Conservation (phyloP, 2,113 vertebrate genomes). For the Mus musculus region DNA sequence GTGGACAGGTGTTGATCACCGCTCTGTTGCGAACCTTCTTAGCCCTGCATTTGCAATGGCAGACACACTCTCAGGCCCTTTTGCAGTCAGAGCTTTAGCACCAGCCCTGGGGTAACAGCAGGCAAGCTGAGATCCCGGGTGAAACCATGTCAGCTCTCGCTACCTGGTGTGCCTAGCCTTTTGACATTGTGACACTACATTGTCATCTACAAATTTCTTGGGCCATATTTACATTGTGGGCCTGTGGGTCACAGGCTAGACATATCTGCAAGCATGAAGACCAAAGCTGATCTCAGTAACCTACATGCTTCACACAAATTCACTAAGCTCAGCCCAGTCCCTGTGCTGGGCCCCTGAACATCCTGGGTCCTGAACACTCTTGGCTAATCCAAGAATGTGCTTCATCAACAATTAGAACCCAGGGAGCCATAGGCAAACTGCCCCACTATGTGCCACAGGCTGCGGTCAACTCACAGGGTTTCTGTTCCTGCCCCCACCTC, state of each 20-base stretch:
- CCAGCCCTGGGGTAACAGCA: not conserved
- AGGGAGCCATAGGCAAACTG: fast-evolving
- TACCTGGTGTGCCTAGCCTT: not conserved
- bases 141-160: not conserved
- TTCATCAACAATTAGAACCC: not conserved
- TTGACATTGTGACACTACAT: not conserved
- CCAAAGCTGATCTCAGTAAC: not conserved
- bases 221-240: not conserved
- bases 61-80: not conserved
- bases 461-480: not conserved
- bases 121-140: not conserved
- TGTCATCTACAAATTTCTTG: not conserved
- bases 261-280: not conserved
- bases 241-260: not conserved
- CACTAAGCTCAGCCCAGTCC: not conserved
- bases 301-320: not conserved
- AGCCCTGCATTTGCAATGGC: constrained; percentile 83
- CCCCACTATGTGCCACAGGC: too few species aligned
- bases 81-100: too few species aligned
- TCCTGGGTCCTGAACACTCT: not conserved
- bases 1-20: constrained; percentile 91
- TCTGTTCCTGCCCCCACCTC: too few species aligned
- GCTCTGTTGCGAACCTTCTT: constrained; percentile 93
- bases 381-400: not conserved
- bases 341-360: fast-evolving